Conservation (phyloP, 1,140 invertebrate species). For the Liolophura sinensis region DNA sequence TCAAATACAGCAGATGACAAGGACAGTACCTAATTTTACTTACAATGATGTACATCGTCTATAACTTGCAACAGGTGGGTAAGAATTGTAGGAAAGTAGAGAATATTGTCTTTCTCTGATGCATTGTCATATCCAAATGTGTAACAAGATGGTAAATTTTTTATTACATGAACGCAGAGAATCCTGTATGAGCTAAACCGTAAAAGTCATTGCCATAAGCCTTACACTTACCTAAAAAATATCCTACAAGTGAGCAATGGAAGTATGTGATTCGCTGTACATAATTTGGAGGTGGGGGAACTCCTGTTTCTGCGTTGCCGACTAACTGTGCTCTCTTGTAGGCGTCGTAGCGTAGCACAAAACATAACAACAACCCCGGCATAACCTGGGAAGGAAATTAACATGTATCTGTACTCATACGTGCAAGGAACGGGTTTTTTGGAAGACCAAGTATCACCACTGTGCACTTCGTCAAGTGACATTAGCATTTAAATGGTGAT, state of each 20-base stretch:
- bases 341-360: conserved; percentile 91
- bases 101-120: no score
- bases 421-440: no score
- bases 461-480: no score
- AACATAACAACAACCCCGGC: conserved; percentile 95
- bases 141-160: neutral
- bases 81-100: no score
- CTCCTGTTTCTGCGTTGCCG: conserved; percentile 72
- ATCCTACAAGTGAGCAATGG: conserved; percentile 97
- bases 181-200: neutral
- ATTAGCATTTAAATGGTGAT: no score
- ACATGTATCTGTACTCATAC: no score
- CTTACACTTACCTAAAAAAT: conserved; percentile 75
- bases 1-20: no score
- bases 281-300: conserved; percentile 71
- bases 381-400: conserved; percentile 66
- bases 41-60: no score
- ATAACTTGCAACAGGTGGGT: no score
- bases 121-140: no score
- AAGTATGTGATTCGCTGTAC: conserved; percentile 72
- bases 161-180: neutral
- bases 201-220: neutral
- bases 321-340: conserved; percentile 85
- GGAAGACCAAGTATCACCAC: no score
- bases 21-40: no score